A percentile compares a stretch with the other conserved stretches of the same genome.
These are phyloP conservation scores for Anser brachyrhynchus DNA, from an alignment of 2,113 vertebrate genomes.

Conservation along the genomic window DNA sequence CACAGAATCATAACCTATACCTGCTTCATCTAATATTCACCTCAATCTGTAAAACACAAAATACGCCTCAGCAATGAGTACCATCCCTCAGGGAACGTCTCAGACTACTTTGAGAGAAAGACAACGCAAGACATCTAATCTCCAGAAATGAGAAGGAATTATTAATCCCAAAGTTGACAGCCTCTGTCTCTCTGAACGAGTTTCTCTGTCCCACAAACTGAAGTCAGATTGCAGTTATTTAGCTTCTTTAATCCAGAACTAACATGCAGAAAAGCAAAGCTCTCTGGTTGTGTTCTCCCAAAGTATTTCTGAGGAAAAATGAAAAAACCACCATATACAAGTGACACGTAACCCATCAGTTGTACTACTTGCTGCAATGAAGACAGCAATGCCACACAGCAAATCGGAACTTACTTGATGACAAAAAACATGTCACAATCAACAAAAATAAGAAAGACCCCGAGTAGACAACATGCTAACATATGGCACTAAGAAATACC, in stretches of 20 bases:
- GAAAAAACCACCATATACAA: not conserved
- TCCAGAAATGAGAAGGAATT: not conserved
- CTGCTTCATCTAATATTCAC: not conserved
- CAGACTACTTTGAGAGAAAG: not conserved
- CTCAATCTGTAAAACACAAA: not conserved
- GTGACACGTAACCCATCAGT: not conserved
- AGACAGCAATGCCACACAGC: not conserved
- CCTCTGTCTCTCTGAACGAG: not conserved
- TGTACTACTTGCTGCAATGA: not conserved
- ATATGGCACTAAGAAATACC: not conserved
- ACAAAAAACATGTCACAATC: not conserved
- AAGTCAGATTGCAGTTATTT: not conserved
- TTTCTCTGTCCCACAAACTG: not conserved
- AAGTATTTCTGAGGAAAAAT: not conserved
- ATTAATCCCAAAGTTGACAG: not conserved
- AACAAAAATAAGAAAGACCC: not conserved
- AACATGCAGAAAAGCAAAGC: not conserved
- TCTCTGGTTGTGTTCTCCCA: not conserved
- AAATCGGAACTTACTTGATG: not conserved
- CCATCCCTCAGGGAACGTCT: not conserved
- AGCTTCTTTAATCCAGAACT: not conserved
- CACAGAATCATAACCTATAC: not conserved
- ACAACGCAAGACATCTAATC: not conserved
- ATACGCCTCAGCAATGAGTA: not conserved
- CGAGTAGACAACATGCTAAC: not conserved